These are phyloP conservation scores for Mesorhabditis sp. DNA, from an alignment of 2,888 invertebrate species.

Conservation along the genomic window DNA sequence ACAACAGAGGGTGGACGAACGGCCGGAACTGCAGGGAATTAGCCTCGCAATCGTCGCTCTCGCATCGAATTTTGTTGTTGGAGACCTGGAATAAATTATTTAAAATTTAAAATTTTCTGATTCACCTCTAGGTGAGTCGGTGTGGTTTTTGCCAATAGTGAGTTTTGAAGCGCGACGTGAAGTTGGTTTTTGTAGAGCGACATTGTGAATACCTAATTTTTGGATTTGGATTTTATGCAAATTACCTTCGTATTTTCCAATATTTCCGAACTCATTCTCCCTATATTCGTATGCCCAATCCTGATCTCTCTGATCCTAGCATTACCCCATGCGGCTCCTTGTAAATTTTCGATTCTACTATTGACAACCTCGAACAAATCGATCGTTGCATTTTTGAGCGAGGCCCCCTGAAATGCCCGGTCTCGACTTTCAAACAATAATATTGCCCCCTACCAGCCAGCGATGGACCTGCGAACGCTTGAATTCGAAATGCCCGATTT, in stretches of 20 bases:
- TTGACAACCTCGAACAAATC: not conserved
- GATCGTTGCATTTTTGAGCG: not conserved
- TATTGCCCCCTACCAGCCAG: not conserved
- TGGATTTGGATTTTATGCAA: not conserved
- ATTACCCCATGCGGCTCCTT: not conserved
- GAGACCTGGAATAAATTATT: not conserved
- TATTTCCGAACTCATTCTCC: not conserved
- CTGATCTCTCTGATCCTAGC: not conserved
- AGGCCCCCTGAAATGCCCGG: not conserved
- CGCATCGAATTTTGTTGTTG: not conserved
- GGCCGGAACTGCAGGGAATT: conserved; percentile 1
- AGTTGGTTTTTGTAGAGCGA: not conserved
- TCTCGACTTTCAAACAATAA: not conserved
- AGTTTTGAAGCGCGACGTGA: not conserved
- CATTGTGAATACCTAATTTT: not conserved
- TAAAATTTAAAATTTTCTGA: not conserved
- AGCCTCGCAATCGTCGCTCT: not conserved
- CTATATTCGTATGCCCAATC: not conserved
- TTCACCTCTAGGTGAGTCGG: not conserved
- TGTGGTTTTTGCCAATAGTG: not conserved
- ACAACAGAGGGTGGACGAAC: conserved; percentile 1
- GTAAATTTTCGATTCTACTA: not conserved
- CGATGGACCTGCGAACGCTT: not conserved
- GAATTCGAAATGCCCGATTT: conserved; percentile 6
- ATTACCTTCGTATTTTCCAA: not conserved